These are phyloP conservation scores for Xanthorhoe spadicearia DNA, from an alignment of 2,888 invertebrate species.

Conservation along the genomic window DNA sequence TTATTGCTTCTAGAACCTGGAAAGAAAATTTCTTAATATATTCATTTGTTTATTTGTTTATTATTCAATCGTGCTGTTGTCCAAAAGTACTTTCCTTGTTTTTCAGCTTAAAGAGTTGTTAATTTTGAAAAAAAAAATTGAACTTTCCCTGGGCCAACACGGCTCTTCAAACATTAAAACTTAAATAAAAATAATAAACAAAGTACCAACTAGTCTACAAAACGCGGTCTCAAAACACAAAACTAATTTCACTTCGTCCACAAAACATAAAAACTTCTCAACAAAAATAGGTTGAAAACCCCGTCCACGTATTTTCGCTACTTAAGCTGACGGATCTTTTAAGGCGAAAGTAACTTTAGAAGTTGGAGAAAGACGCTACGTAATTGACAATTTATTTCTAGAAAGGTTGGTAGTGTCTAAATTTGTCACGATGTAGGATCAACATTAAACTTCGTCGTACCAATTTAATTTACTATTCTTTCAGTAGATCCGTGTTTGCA, in stretches of 20 bases:
- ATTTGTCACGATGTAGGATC: no score
- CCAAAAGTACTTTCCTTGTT: slow-evolving; percentile 31
- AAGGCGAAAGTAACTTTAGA: slow-evolving; percentile 13
- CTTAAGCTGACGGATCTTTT: slow-evolving; percentile 21
- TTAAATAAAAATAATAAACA: no score
- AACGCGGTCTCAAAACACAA: no score
- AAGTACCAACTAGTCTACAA: no score
- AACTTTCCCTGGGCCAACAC: no score
- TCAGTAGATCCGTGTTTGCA: no score
- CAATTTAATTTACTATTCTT: no score
- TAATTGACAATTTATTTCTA: slow-evolving; percentile 31
- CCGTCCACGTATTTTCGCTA: slow-evolving; percentile 18
- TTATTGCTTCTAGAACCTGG: slow-evolving; percentile 55
- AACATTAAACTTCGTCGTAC: no score
- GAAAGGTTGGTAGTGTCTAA: slow-evolving; percentile 1
- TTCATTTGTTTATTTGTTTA: slow-evolving; percentile 15
- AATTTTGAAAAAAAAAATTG: background rate
- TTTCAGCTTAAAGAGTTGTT: background rate
- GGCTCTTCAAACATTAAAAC: no score
- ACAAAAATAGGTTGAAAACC: slow-evolving; percentile 14
- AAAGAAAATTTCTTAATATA: slow-evolving; percentile 39
- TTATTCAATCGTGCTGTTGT: slow-evolving; percentile 22
- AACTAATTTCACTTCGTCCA: no score
- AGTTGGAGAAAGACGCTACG: slow-evolving; percentile 6
- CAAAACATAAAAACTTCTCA: no score